phyloP scores from a whole-genome alignment of 2,113 vertebrate species.

The Dascyllus trimaculatus region DNA sequence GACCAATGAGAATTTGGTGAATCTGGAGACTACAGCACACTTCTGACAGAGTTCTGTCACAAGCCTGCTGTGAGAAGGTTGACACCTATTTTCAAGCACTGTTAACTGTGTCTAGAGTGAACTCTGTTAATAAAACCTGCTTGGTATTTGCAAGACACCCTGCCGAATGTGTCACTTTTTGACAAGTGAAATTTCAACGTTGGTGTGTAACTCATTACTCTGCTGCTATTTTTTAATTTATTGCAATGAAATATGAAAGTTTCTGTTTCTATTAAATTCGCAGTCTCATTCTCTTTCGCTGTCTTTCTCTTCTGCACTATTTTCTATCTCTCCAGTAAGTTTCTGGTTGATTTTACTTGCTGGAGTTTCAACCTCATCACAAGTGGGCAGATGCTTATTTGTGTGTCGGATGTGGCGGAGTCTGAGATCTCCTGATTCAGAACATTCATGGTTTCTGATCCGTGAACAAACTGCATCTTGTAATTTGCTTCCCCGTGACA shows the following conservation, averaged over 20 bases:
- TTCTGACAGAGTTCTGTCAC: background rate
- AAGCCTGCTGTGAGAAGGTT: no score
- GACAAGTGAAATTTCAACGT: no score
- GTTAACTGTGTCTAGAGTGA: no score
- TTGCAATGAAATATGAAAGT: background rate
- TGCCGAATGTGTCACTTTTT: background rate
- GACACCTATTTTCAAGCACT: background rate
- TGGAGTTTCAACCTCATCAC: background rate
- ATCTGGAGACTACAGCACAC: background rate
- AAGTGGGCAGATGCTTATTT: background rate
- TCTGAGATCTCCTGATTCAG: background rate
- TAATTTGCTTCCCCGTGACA: conserved; percentile 27
- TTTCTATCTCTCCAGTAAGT: background rate
- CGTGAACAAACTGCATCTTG: conserved; percentile 13
- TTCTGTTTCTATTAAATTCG: background rate
- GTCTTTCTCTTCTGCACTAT: background rate
- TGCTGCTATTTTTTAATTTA: background rate
- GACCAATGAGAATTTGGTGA: no score
- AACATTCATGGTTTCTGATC: conserved; percentile 24
- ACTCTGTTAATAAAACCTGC: background rate
- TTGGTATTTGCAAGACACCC: background rate
- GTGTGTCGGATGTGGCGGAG: background rate
- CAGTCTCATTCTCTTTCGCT: background rate
- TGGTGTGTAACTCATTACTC: no score
- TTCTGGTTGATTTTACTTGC: background rate